These are phyloP conservation scores for Bubo scandiacus DNA, from an alignment of 2,113 vertebrate genomes.

Conservation along the genomic window DNA sequence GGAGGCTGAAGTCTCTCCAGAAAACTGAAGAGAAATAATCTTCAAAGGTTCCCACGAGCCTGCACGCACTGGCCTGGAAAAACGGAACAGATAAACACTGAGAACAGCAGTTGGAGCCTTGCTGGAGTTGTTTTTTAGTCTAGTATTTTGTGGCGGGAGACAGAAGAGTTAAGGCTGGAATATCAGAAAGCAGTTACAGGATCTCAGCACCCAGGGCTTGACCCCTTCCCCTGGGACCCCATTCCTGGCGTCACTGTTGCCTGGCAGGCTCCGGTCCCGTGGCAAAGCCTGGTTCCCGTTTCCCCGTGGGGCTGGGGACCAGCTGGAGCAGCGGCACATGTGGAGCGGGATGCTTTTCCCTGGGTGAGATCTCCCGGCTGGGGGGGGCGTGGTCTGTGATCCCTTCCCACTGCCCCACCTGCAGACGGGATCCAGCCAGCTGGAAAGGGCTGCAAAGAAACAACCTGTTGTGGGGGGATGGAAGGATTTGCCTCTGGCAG, in stretches of 20 bases:
- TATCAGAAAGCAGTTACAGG: not conserved
- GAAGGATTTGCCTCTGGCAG: rapidly evolving
- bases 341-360: not conserved
- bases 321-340: not conserved
- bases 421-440: rapidly evolving
- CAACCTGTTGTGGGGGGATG: not conserved
- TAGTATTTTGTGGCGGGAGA: not conserved
- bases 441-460: not conserved
- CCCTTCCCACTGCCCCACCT: not conserved
- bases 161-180: not conserved
- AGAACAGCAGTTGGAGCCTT: not conserved
- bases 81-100: not conserved
- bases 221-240: not conserved
- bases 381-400: not conserved
- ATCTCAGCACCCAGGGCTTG: not conserved
- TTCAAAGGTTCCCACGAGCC: slow-evolving; percentile 25
- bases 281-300: not conserved
- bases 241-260: not conserved
- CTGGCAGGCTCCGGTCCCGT: not conserved
- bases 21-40: slow-evolving; percentile 43
- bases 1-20: slow-evolving; percentile 21
- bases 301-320: not conserved
- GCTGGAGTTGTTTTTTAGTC: not conserved
- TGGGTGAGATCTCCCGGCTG: not conserved
- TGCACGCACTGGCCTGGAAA: not conserved